Percentiles rank a stretch among this genome's conserved stretches.
Evolutionary conservation across 2,797 vertebrate species (phyloP).

Genomic region (Rhyacichthys aspro): DNA sequence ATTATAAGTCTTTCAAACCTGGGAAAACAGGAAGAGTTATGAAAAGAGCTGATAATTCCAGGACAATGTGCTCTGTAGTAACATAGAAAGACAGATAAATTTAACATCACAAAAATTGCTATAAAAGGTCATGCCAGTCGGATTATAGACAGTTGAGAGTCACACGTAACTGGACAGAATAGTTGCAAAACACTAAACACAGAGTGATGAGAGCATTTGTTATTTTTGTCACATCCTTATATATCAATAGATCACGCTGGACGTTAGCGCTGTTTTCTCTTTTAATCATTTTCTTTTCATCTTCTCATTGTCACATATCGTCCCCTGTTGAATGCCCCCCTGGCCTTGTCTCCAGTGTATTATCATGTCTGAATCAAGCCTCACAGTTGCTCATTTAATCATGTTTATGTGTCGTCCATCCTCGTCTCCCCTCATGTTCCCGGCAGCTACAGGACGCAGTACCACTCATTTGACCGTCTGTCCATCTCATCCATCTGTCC

Average conservation of each 20-base stretch:
- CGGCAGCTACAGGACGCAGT: constrained; percentile 71
- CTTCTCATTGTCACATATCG: background rate
- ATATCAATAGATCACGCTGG: too few relatives aligned
- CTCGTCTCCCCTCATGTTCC: constrained; percentile 38
- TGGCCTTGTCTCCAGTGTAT: background rate
- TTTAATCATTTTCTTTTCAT: background rate
- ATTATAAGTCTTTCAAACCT: background rate
- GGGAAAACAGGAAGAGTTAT: background rate
- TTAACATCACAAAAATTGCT: too few relatives aligned
- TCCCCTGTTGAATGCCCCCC: too few relatives aligned
- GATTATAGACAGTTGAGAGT: too few relatives aligned
- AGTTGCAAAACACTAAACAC: too few relatives aligned
- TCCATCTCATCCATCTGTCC: constrained; percentile 82
- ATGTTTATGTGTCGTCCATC: constrained; percentile 53
- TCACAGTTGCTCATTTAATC: constrained; percentile 30
- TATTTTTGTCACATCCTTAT: too few relatives aligned
- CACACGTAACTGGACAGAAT: too few relatives aligned
- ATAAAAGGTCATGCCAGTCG: too few relatives aligned
- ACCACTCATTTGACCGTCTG: constrained; percentile 81
- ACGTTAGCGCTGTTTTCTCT: background rate
- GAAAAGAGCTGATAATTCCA: background rate
- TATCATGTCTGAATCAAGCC: constrained; percentile 20
- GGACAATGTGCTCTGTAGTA: background rate
- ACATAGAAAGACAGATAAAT: background rate
- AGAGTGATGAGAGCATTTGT: too few relatives aligned